These are phyloP conservation scores for Cochlearius cochlearius DNA, from an alignment of 2,113 vertebrate species.

Conservation along the genomic window DNA sequence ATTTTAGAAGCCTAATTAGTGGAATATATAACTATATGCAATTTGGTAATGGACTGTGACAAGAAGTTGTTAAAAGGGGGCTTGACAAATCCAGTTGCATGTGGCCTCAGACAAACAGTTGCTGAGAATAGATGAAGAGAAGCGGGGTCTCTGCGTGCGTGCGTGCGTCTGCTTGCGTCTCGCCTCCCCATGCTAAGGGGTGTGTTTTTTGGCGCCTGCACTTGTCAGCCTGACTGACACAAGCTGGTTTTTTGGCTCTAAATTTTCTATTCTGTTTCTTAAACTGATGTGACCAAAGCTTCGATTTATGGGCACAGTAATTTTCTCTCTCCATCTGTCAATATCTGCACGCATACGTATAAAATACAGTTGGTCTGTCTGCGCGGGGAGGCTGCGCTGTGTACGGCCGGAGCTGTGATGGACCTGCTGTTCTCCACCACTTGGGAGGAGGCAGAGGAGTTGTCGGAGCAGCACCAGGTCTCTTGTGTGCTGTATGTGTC, in stretches of 20 bases:
- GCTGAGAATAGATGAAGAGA: constrained; percentile 64
- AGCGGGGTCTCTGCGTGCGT: not conserved
- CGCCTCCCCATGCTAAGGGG: not conserved
- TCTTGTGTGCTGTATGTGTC: not conserved
- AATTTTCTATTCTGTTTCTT: constrained; percentile 49
- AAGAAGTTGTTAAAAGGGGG: constrained; percentile 87
- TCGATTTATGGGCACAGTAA: constrained; percentile 35
- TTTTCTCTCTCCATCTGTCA: constrained; percentile 47
- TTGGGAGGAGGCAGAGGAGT: not conserved
- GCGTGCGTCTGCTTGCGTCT: not conserved
- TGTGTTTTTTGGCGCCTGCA: constrained; percentile 13
- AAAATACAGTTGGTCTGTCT: not conserved
- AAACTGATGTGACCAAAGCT: constrained; percentile 47
- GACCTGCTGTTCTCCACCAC: not conserved
- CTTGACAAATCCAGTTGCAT: constrained; percentile 81
- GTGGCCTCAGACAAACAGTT: constrained; percentile 78
- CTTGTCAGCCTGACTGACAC: constrained; percentile 34
- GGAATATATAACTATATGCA: constrained; percentile 95
- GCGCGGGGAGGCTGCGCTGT: accelerated
- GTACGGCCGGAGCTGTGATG: not conserved
- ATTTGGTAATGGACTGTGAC: constrained; percentile 97
- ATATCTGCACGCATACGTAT: not conserved
- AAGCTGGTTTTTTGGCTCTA: constrained; percentile 47
- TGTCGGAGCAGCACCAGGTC: not conserved
- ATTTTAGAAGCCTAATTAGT: constrained; percentile 99